A percentile compares a stretch with the other conserved stretches of the same genome.
Conservation (phyloP, 2,113 vertebrate genomes). For the Polypterus senegalus region DNA sequence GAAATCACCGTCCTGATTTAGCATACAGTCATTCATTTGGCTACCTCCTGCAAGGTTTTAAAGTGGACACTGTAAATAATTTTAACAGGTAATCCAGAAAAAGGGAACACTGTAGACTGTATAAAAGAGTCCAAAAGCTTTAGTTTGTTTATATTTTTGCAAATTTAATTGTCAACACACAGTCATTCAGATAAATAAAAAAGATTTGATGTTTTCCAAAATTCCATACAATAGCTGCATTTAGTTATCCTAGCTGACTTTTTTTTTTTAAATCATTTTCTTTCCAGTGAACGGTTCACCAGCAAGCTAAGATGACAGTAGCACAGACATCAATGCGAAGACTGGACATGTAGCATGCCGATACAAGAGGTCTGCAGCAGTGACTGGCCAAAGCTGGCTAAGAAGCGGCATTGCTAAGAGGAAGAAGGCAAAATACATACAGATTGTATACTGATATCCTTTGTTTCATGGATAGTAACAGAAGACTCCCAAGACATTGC, state of each 20-base stretch:
- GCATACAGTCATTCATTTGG: too few relatives aligned
- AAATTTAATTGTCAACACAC: conserved; percentile 1
- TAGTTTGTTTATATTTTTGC: neutral
- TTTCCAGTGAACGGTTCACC: conserved; percentile 17
- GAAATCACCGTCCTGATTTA: too few relatives aligned
- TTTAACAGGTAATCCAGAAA: too few relatives aligned
- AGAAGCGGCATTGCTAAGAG: conserved; percentile 12
- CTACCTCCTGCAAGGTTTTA: too few relatives aligned
- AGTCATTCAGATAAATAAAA: conserved; percentile 38
- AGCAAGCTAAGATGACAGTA: conserved; percentile 30
- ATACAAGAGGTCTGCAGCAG: conserved; percentile 14
- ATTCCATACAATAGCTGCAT: conserved; percentile 39
- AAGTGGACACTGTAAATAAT: too few relatives aligned
- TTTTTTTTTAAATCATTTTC: conserved; percentile 5
- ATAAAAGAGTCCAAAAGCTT: neutral
- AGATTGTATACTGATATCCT: conserved; percentile 33
- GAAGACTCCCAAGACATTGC: too few relatives aligned
- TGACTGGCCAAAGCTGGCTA: neutral
- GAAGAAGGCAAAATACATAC: conserved; percentile 37
- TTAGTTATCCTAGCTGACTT: conserved; percentile 20
- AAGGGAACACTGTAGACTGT: neutral
- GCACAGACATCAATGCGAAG: conserved; percentile 39
- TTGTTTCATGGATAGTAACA: conserved; percentile 13
- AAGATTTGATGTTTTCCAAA: conserved; percentile 46
- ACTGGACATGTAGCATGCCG: too few relatives aligned